These are phyloP conservation scores for Allobates femoralis DNA, from an alignment of 2,797 vertebrate genomes.

Conservation along the genomic window DNA sequence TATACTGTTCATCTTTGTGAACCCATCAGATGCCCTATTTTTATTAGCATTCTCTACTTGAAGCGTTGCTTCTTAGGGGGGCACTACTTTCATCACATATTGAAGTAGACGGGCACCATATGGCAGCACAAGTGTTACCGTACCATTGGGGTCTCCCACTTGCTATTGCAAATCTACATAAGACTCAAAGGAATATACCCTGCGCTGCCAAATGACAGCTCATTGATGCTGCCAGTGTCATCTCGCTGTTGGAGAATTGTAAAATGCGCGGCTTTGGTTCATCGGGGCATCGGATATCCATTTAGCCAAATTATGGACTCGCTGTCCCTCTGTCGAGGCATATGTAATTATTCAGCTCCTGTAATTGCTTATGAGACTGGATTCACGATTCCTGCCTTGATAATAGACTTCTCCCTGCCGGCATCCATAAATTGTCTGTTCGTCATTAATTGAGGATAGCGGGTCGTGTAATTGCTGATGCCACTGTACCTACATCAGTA, in stretches of 20 bases:
- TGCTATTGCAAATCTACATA: neutral
- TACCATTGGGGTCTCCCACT: neutral
- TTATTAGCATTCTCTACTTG: too few species aligned
- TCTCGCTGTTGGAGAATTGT: too few species aligned
- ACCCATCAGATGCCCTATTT: too few species aligned
- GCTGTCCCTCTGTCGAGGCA: constrained; percentile 12
- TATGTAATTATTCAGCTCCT: constrained; percentile 24
- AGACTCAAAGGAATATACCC: too few species aligned
- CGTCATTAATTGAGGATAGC: constrained; percentile 2
- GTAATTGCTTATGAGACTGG: constrained; percentile 31
- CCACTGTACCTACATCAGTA: neutral
- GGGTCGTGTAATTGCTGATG: neutral
- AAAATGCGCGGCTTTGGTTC: neutral
- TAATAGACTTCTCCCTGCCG: constrained; percentile 22
- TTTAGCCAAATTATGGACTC: constrained; percentile 43
- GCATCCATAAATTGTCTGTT: neutral
- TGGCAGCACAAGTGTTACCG: neutral
- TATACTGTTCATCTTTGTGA: neutral
- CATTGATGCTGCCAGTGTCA: neutral
- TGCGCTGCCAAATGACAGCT: neutral
- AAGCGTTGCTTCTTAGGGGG: too few species aligned
- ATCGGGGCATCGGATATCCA: neutral
- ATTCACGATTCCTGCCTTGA: neutral
- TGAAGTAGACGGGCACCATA: neutral
- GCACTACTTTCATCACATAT: too few species aligned